Evolutionary conservation across 2,888 invertebrate species (phyloP).

Genomic region (Phrixothrix hirtus): DNA sequence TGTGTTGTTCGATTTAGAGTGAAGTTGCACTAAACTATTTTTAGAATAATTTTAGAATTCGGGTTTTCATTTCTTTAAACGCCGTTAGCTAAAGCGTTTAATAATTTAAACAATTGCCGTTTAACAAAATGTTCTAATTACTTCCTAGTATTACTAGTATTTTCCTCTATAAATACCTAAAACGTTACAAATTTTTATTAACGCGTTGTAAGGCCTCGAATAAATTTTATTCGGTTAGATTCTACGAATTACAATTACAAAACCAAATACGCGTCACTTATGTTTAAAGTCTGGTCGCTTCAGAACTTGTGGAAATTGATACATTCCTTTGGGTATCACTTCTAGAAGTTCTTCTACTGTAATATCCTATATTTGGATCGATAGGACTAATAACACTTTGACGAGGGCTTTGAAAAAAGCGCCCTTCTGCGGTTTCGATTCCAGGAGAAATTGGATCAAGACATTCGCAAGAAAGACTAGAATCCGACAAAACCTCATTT

Average conservation of each 20-base stretch:
- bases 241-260: neutral
- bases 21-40: no score
- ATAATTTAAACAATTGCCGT: no score
- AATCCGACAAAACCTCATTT: constrained; percentile 66
- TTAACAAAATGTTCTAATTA: no score
- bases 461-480: constrained; percentile 74
- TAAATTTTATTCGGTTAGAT: constrained; percentile 12
- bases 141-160: no score
- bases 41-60: no score
- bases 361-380: constrained; percentile 55
- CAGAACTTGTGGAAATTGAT: constrained; percentile 64
- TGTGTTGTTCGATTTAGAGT: no score
- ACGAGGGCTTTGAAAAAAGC: constrained; percentile 53
- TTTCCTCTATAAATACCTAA: neutral
- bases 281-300: constrained; percentile 69
- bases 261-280: constrained; percentile 1
- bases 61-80: no score
- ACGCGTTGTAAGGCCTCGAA: constrained; percentile 19
- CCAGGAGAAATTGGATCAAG: constrained; percentile 54
- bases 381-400: constrained; percentile 53
- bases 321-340: constrained; percentile 55
- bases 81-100: no score
- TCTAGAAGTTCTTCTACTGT: constrained; percentile 56
- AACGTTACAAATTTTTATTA: neutral
- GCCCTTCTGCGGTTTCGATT: constrained; percentile 43